Percentiles rank a stretch among this genome's conserved stretches.
Conservation (phyloP, 2,888 invertebrate genomes). For the Rosalia funebris region DNA sequence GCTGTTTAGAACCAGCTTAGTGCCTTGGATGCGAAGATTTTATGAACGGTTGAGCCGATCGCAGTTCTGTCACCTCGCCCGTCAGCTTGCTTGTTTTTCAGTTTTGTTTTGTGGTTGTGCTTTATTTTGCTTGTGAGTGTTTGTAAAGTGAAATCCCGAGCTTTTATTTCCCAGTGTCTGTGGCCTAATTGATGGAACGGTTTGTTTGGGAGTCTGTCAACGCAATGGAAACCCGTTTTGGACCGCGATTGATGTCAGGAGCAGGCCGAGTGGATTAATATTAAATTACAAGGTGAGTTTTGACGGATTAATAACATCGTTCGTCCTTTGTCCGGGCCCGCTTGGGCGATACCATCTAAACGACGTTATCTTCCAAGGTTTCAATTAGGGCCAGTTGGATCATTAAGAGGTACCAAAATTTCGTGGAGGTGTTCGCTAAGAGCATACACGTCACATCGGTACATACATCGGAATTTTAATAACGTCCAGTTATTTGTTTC, state of each 20-base stretch:
- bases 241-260: slow-evolving; percentile 13
- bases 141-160: slow-evolving; percentile 14
- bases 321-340: slow-evolving; percentile 21
- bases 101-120: slow-evolving; percentile 26
- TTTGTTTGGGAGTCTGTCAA: slow-evolving; percentile 15
- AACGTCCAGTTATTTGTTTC: background rate
- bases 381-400: background rate
- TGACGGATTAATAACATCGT: slow-evolving; percentile 33
- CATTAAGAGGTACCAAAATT: background rate
- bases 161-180: slow-evolving; percentile 21
- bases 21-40: background rate
- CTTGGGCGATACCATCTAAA: background rate
- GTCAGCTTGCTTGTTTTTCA: slow-evolving; percentile 4
- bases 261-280: slow-evolving; percentile 40
- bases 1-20: slow-evolving; percentile 1
- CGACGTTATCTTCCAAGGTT: slow-evolving; percentile 2
- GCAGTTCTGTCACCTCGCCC: background rate
- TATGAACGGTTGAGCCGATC: background rate
- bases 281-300: slow-evolving; percentile 44
- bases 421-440: no score
- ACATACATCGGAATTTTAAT: background rate
- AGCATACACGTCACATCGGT: background rate
- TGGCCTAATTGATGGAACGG: slow-evolving; percentile 16
- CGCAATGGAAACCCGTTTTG: slow-evolving; percentile 26
- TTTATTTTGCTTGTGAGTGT: slow-evolving; percentile 26